Base-by-base conservation (phyloP, 64 coral and sea anemone genomes). In the Dendronephthya gigantea region DNA sequence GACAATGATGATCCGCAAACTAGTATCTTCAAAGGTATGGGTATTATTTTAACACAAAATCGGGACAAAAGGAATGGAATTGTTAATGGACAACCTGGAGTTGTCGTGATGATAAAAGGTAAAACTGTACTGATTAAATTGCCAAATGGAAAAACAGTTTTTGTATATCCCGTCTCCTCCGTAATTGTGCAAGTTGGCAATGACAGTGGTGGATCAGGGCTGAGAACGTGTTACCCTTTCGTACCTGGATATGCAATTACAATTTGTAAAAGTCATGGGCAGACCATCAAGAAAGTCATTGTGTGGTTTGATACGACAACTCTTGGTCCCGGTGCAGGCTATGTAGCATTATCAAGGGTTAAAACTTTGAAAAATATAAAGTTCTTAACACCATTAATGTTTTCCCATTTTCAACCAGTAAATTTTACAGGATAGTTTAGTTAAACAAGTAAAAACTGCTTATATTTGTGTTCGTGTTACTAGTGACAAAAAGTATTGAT, bases 301-400 rank as follows among this genome's bases (percentile, higher is more conserved):
- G 85, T 74, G 30, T 87, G 85, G 85, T 87, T 87, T 69, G 85
- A 87, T n/a, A 56, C 33, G 34, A 75, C 15, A 48, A 39, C 32
- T 0, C 22, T 87, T 47, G 58, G 58, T n/a, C 31, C 58, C 4
- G 65, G 85, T 37, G 35, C 62, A 40, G 85, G 62, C 14, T 87
- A 87, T 69, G 85, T 74, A 40, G 66, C 85, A 45, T 41, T 87
- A 5, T 87, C 85, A 0, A 37, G 85, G 9, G 85, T 87, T 37
- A 87, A 69, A 74, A 34, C 22, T 10, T 55, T 87, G 23, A 9
- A 87, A 72, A 56, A 39, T 43, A 23, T 87, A 3, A 51, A 87
- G 22, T 72, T 87, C 13, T 34, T 79, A 39, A 79, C 36, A 36
- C 72, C 36, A 17, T 34, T 79, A 9, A 9, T 36, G 37, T 36